Conservation (phyloP, 2,113 vertebrate species). For the Rhineura floridana region DNA sequence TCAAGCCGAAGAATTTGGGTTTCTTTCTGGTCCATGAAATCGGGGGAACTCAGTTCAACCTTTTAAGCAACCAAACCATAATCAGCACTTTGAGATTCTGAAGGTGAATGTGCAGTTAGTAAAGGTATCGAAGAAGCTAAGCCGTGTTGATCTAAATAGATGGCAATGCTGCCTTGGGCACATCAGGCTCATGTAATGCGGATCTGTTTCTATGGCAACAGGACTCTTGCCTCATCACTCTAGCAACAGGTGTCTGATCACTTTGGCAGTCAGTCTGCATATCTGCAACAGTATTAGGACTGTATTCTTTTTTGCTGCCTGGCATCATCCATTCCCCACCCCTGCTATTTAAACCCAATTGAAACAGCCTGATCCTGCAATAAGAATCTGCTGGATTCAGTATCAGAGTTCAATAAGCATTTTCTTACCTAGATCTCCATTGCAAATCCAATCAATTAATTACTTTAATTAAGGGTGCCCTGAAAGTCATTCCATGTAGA, state of each 20-base stretch:
- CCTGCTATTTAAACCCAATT: neutral
- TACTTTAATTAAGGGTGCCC: neutral
- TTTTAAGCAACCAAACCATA: neutral
- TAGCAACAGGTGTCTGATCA: constrained; percentile 43
- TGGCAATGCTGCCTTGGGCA: constrained; percentile 4
- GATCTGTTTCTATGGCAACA: constrained; percentile 67
- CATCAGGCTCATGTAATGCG: constrained; percentile 19
- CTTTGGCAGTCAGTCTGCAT: constrained; percentile 32
- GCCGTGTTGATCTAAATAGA: constrained; percentile 10
- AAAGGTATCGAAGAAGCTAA: constrained; percentile 29
- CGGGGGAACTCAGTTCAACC: neutral
- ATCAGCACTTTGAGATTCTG: neutral
- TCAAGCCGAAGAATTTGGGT: neutral
- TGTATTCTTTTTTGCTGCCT: neutral
- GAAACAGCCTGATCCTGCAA: neutral
- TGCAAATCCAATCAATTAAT: neutral
- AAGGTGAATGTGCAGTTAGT: constrained; percentile 20
- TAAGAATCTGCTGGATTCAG: neutral
- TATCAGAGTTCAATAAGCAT: neutral
- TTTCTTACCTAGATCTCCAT: neutral
- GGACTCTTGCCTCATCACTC: constrained; percentile 39
- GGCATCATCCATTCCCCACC: neutral
- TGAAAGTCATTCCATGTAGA: too few species aligned
- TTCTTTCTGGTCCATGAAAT: neutral
- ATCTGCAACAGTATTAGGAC: constrained; percentile 25